Conservation (phyloP, 92 coral and sea anemone genomes). For the Palythoa heliodiscus region DNA sequence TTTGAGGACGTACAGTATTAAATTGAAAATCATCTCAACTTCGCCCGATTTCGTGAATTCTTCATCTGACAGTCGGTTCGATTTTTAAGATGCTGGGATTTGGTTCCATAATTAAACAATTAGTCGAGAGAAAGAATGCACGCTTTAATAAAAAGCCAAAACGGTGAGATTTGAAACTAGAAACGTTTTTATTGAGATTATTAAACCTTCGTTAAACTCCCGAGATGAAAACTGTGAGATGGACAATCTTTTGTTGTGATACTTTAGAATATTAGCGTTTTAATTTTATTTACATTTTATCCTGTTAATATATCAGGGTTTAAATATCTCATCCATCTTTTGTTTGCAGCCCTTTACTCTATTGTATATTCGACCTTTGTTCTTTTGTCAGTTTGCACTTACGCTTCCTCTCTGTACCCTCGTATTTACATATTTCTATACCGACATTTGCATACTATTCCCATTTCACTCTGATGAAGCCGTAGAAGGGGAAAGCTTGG, state of each 20-base stretch:
- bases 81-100: slow-evolving; percentile 29
- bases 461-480: too few species aligned
- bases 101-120: slow-evolving; percentile 10
- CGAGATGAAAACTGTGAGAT: background rate
- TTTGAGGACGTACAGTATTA: slow-evolving; percentile 27
- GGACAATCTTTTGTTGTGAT: background rate
- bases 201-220: background rate
- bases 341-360: slow-evolving; percentile 39
- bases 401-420: slow-evolving; percentile 23
- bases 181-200: background rate
- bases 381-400: slow-evolving; percentile 25
- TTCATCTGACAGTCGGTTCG: slow-evolving; percentile 30
- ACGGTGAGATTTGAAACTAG: slow-evolving; percentile 15
- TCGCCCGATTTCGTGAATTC: slow-evolving; percentile 30
- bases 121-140: slow-evolving; percentile 20
- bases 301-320: slow-evolving; percentile 39
- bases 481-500: too few species aligned
- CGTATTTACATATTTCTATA: background rate
- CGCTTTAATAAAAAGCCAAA: slow-evolving; percentile 20
- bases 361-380: slow-evolving; percentile 16
- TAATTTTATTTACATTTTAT: too few species aligned
- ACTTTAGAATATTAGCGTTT: background rate
- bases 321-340: slow-evolving; percentile 39
- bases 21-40: slow-evolving; percentile 29
- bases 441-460: too few species aligned